Percentiles rank a stretch among this genome's conserved stretches.
Evolutionary conservation across 2,888 invertebrate species (phyloP).

Genomic region (Acrobasis consociella): DNA sequence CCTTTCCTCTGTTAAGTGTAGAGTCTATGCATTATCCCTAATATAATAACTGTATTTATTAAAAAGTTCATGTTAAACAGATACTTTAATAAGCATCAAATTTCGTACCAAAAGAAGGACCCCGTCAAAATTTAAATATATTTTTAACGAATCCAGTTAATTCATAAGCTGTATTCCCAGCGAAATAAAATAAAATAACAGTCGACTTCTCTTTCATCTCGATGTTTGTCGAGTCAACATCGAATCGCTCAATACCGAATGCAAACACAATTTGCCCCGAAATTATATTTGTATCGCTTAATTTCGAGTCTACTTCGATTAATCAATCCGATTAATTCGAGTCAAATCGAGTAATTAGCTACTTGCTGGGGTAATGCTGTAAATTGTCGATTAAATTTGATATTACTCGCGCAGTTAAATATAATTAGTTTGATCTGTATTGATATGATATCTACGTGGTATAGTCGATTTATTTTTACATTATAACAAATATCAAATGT

Average conservation of each 20-base stretch:
- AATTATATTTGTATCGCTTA: slow-evolving; percentile 65
- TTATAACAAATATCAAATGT: no score
- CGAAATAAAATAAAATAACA: slow-evolving; percentile 23
- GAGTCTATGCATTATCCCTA: no score
- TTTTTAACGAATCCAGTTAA: background rate
- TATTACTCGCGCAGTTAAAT: background rate
- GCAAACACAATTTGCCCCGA: slow-evolving; percentile 62
- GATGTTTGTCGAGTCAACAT: slow-evolving; percentile 43
- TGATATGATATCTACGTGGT: background rate
- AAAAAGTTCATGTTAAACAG: no score
- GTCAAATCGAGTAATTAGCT: slow-evolving; percentile 59
- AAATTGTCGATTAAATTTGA: slow-evolving; percentile 28
- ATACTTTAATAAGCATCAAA: no score
- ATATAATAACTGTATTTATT: no score
- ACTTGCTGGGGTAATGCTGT: slow-evolving; percentile 43
- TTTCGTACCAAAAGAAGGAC: no score
- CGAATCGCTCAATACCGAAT: slow-evolving; percentile 45
- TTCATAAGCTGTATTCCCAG: slow-evolving; percentile 6
- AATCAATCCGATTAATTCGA: slow-evolving; percentile 59
- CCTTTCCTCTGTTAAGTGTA: no score
- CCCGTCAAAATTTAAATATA: background rate
- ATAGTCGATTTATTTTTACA: no score
- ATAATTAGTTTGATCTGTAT: slow-evolving; percentile 4
- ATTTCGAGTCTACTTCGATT: slow-evolving; percentile 58
- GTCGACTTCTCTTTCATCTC: slow-evolving; percentile 30